Evolutionary conservation across 2,888 invertebrate species (phyloP), one percentile per base, ranked within the genome.

Genomic region (Leptopilina drosophilae): DNA sequence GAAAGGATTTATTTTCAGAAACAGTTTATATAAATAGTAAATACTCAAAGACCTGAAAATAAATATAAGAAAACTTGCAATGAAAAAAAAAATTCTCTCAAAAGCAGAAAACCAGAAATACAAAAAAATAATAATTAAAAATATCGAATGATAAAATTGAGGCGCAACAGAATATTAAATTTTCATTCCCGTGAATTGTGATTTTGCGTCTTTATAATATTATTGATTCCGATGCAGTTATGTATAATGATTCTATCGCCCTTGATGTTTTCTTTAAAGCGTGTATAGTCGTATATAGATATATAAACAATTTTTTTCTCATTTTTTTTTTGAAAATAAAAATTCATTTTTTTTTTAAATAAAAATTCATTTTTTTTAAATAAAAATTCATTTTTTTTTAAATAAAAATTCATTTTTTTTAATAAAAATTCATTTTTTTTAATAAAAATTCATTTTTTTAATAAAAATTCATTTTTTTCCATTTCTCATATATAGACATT

Each of bases 171-270:
- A 15, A 59, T 59, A 59, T 59, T 59, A 59, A 33, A 33, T 59
- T 59, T 59, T 15, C 59, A 67, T 46, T 67, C n/a, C n/a, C 14
- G 65, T 40, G 46, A 67, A 67, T 67, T 42, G 5, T 11, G 46
- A 67, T 67, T 67, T 46, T 67, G 46, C 66, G 66, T 65, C 66
- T 67, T 15, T 67, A 67, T 67, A 33, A 33, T 33, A 33, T 33
- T 33, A 33, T 33, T 15, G 59, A 59, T 59, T 59, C n/a, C 8
- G n/a, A 59, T 59, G 15, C 15, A 4, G n/a, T 7, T 7, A 8
- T 59, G 33, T 33, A 42, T 14, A 40, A 26, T 49, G 49, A 75
- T 14, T 75, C 56, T 69, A 15, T 40, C 7, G 33, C 33, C 64
- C 15, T 11, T 67, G 15, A 15, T 46, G n/a, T 42, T 67, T 67